phyloP scores from a whole-genome alignment of 1,140 invertebrate species.

The Drosophila bipectinata region DNA sequence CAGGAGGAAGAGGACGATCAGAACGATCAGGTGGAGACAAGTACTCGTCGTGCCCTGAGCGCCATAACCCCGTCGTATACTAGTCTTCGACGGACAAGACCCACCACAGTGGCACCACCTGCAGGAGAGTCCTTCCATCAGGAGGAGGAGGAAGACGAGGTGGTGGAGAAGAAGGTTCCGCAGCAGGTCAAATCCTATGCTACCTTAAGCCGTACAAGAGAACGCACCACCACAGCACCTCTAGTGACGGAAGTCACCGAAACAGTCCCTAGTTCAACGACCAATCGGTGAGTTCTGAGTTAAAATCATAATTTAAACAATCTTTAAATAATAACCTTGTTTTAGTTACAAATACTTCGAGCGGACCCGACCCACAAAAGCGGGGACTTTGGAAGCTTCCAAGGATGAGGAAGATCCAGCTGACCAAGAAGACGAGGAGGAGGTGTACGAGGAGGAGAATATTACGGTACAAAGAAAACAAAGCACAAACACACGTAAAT shows the following conservation, averaged over 20 bases:
- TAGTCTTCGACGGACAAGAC: conserved; percentile 87
- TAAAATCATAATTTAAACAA: neutral
- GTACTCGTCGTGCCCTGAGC: conserved; percentile 42
- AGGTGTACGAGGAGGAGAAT: conserved; percentile 71
- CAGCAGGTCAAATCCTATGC: conserved; percentile 55
- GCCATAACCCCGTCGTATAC: conserved; percentile 86
- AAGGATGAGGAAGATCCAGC: conserved; percentile 14
- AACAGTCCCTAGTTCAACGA: conserved; percentile 42
- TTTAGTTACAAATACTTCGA: conserved; percentile 77
- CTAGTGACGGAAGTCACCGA: conserved; percentile 30
- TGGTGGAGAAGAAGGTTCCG: conserved; percentile 64
- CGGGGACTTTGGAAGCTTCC: conserved; percentile 15
- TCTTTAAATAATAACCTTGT: neutral
- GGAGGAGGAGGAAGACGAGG: conserved; percentile 68
- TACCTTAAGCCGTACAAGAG: conserved; percentile 59
- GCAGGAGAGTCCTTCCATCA: conserved; percentile 56
- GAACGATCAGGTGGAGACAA: conserved; percentile 52
- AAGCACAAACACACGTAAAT: conserved; percentile 72
- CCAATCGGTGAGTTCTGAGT: conserved; percentile 44
- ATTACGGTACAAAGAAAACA: conserved; percentile 79
- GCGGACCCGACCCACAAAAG: conserved; percentile 63
- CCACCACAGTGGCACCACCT: conserved; percentile 83
- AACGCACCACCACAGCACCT: conserved; percentile 34
- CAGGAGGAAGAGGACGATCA: conserved; percentile 75
- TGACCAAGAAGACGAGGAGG: conserved; percentile 50